phyloP scores from a whole-genome alignment of 1,140 invertebrate genomes.

The Drosophila willistoni region DNA sequence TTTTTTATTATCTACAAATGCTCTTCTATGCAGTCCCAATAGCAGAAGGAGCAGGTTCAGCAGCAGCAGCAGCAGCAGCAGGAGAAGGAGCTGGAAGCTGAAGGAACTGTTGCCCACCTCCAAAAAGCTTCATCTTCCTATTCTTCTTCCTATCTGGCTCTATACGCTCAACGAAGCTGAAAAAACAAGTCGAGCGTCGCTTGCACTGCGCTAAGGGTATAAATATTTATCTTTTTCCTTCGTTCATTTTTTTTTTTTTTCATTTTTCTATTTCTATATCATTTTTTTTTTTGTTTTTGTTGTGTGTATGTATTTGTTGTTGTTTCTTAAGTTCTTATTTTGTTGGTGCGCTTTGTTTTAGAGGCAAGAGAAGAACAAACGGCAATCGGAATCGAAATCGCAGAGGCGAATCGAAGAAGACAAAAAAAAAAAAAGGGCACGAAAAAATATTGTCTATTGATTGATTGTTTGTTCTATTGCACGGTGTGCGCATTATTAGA shows the following conservation, averaged over 20 bases:
- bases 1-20: conserved; percentile 82
- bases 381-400: conserved; percentile 65
- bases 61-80: not conserved
- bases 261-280: conserved; percentile 19
- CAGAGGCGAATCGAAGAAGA: conserved; percentile 30
- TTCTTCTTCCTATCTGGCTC: conserved; percentile 44
- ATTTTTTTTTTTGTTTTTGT: conserved; percentile 30
- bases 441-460: conserved; percentile 79
- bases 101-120: conserved; percentile 18
- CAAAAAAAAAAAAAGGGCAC: conserved; percentile 34
- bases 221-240: conserved; percentile 77
- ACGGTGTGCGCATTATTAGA: conserved; percentile 76
- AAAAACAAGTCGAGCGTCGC: conserved; percentile 81
- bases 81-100: not conserved
- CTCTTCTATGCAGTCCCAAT: conserved; percentile 43
- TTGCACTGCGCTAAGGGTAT: conserved; percentile 77
- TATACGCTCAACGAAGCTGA: conserved; percentile 80
- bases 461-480: conserved; percentile 79
- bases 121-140: conserved; percentile 7
- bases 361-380: conserved; percentile 36
- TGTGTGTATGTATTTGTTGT: conserved; percentile 10
- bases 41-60: not conserved
- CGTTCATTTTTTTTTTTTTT: conserved; percentile 36
- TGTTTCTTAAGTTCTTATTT: conserved; percentile 28
- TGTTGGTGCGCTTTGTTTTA: conserved; percentile 67